Evolutionary conservation across 1,140 invertebrate species (phyloP), one percentile per base, ranked within the genome.

Genomic region (Anoplolepis gracilipes): DNA sequence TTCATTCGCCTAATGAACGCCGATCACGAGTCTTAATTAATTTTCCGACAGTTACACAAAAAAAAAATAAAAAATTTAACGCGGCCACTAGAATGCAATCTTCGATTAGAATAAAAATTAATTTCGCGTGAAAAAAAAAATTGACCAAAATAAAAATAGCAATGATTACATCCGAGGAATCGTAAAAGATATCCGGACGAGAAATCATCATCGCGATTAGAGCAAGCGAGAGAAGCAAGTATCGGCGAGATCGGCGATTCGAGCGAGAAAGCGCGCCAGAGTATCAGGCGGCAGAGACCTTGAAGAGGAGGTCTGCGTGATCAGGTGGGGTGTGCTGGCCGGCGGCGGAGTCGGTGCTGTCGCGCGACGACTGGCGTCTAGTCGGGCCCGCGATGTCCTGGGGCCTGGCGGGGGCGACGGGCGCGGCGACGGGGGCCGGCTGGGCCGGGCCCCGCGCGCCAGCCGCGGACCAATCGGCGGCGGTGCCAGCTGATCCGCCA

Each of bases 281-380:
- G 84, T 75, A 90, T 85, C 86, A 90, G 86, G 84, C 82, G 73
- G 69, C 88, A 70, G 81, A 46, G 88, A 94, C 94, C 94, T 94
- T 94, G 91, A 92, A 94, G 87, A 92, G 89, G 89, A 94, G 93
- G 88, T 94, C 92, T 88, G 88, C 89, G 81, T 91, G 86, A 49
- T 94, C 94, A 90, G 93, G 92, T 93, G 93, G 91, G 93, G 93
- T 93, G 79, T 93, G 93, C 49, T 90, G 85, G 36, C 89, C 89
- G 64, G 87, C 88, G 64, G 87, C 87, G 67, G 90, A 85, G 84
- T 85, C 87, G 49, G 86, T 81, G 89, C 89, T 92, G 25, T 86
- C 91, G 91, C 91, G 90, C 84, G 92, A 93, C 64, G 91, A 90
- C 84, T 91, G 92, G 55, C 93, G 90, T 30, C 85, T 92, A 64